These are phyloP conservation scores for Caranx melampygus DNA, from an alignment of 2,113 vertebrate genomes.

Conservation along the genomic window DNA sequence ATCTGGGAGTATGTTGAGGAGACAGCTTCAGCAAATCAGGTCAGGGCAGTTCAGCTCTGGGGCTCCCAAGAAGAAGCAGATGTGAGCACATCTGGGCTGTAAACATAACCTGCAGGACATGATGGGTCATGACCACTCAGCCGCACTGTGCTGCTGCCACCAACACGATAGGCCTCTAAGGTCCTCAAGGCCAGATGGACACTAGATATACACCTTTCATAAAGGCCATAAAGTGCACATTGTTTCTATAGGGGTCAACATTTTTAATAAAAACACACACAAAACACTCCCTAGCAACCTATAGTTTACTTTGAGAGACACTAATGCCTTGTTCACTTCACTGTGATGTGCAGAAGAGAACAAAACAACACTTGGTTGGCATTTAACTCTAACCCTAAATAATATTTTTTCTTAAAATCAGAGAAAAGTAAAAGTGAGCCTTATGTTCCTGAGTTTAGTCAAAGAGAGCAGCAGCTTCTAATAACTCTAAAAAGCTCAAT, in stretches of 20 bases:
- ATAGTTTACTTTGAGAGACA: not conserved
- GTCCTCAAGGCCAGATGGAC: slow-evolving; percentile 11
- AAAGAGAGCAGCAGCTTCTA: not conserved
- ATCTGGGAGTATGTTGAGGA: not conserved
- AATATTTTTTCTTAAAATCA: not conserved
- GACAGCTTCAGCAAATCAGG: slow-evolving; percentile 50
- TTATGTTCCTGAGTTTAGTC: not conserved
- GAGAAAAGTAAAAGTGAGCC: not conserved
- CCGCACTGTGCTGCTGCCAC: slow-evolving; percentile 35
- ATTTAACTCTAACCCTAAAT: too few relatives aligned
- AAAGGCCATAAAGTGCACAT: not conserved
- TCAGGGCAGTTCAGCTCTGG: slow-evolving; percentile 50
- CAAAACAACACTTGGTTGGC: not conserved
- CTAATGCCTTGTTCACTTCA: not conserved
- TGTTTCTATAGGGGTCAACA: not conserved
- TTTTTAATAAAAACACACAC: not conserved
- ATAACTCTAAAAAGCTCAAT: not conserved
- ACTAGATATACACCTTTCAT: not conserved
- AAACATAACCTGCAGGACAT: slow-evolving; percentile 70
- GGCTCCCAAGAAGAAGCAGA: slow-evolving; percentile 70
- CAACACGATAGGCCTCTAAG: slow-evolving; percentile 12
- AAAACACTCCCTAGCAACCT: not conserved
- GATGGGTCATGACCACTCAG: slow-evolving; percentile 29
- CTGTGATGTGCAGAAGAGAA: too few relatives aligned
- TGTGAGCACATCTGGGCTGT: slow-evolving; percentile 76